Evolutionary conservation across 2,113 vertebrate species (phyloP), one percentile per base, ranked within the genome.

Genomic region (Melanostigma gelatinosum): DNA sequence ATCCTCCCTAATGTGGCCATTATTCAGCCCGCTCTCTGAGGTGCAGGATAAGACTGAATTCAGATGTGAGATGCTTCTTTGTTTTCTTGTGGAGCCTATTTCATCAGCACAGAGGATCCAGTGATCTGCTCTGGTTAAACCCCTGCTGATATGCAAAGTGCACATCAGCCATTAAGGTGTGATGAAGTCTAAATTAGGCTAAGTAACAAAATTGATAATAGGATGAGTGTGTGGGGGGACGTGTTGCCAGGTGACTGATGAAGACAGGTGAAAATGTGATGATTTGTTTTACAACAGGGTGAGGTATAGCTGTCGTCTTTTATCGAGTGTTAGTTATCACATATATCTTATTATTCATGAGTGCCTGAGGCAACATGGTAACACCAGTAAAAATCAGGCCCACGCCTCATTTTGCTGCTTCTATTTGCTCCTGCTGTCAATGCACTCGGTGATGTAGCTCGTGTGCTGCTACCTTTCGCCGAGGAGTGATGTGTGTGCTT

Each of bases 341-440:
- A 61, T 64, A 61, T 64, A 85, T 85, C 82, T 79, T 80, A 90
- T 92, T 92, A 93, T 93, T 85, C 91, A 86, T 62, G 75, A 87
- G 79, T 64, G 88, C 90, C 92, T 0, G 29, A 88, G 88, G 91
- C 89, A 73, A 61, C 79, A 29, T 82, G 90, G 90, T 85, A 89
- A 81, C 79, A 90, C 81, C 84, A 82, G 63, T 82, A 82, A 83
- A 60, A 79, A 77, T 72, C 84, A 79, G 87, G 90, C 89, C 89
- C 85, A 92, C 89, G 85, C 91, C 92, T 93, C 80, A 83, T 90
- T 88, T 85, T 84, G 85, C 82, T 77, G 89, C 87, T 57, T 75
- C 61, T 87, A 8, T 89, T 80, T 81, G 87, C 92, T 86, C 76
- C 63, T 32, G 58, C 82, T 79, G 70, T 89, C 83, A 81, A 87